Evolutionary conservation across 2,888 invertebrate genomes (phyloP), one percentile per base, ranked within the genome.

Genomic region (Plagiodera versicolora): DNA sequence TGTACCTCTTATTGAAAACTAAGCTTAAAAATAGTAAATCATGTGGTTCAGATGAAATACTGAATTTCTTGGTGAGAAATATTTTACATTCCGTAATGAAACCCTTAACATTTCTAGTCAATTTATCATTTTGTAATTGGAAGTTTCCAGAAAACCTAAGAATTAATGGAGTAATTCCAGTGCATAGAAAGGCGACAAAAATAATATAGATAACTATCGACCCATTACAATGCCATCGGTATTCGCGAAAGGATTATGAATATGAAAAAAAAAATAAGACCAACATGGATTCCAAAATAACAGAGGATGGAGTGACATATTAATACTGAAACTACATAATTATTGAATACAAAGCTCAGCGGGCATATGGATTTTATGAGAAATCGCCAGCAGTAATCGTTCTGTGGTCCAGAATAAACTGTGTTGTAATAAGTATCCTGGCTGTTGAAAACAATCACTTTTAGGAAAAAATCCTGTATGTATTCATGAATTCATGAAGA

Each of bases 181-280:
- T 39, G 6, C 39, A 39, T 39, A 39, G 14, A 39, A 39, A 39
- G 39, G 39, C 39, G 39, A 39, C n/a, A 39, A 9, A 24, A 48
- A 9, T 48, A n/a, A 24, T 24, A 19, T 20, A 48, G 24, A 24
- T 48, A 20, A 48, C 28, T 39, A 39, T 39, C 39, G 39, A 39
- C 46, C 17, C 18, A 46, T 46, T 19, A 46, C 20, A n/a, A 48
- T 48, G 16, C n/a, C 48, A 48, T 48, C 48, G 14, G 24, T 48
- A n/a, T 48, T 48, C 24, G 24, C 24, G 48, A 48, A 24, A 48
- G 8, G 11, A n/a, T 20, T 48, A n/a, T 24, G 48, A 48, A 8
- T 48, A 48, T 20, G 48, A 14, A 39, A 39, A 39, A 14, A 39
- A 14, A 14, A 14, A 39, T 39, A 39, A 39, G 14, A 39, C 39